Percentiles rank a stretch among this genome's conserved stretches.
Conservation (phyloP, 2,888 invertebrate genomes). For the Diogma glabrata region DNA sequence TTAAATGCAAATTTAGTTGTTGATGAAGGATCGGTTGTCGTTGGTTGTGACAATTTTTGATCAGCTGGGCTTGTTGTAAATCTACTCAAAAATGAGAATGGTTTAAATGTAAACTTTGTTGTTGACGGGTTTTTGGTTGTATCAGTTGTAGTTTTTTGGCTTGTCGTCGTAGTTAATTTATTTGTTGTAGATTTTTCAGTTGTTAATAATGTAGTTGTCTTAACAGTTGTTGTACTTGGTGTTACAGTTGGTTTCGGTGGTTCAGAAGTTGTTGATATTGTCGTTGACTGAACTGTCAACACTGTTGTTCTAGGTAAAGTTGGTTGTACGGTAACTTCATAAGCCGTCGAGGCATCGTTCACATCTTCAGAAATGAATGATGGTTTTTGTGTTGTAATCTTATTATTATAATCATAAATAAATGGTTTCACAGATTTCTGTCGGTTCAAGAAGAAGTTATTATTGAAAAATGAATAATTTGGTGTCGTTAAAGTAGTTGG, state of each 20-base stretch:
- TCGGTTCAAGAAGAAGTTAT: too few relatives aligned
- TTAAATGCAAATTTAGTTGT: too few relatives aligned
- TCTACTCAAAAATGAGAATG: too few relatives aligned
- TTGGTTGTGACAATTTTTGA: too few relatives aligned
- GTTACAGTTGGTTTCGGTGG: too few relatives aligned
- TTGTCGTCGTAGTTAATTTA: slow-evolving; percentile 10
- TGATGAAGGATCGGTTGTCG: too few relatives aligned
- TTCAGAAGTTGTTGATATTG: neutral
- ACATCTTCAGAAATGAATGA: too few relatives aligned
- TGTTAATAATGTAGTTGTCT: neutral
- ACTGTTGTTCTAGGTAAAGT: too few relatives aligned
- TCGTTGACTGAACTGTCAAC: too few relatives aligned
- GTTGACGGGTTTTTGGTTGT: slow-evolving; percentile 8
- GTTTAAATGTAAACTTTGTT: slow-evolving; percentile 7
- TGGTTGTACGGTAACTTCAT: neutral
- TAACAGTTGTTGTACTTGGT: neutral
- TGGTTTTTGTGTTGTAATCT: neutral
- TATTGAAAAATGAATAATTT: too few relatives aligned
- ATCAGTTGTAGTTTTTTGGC: slow-evolving; percentile 11
- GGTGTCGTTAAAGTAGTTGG: too few relatives aligned
- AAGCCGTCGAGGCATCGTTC: neutral
- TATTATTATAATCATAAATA: neutral
- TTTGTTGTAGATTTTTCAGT: slow-evolving; percentile 13
- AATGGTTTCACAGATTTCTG: neutral
- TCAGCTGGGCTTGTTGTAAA: too few relatives aligned